Conservation (phyloP, 1,140 invertebrate genomes). For the Neodiprion pinetum region DNA sequence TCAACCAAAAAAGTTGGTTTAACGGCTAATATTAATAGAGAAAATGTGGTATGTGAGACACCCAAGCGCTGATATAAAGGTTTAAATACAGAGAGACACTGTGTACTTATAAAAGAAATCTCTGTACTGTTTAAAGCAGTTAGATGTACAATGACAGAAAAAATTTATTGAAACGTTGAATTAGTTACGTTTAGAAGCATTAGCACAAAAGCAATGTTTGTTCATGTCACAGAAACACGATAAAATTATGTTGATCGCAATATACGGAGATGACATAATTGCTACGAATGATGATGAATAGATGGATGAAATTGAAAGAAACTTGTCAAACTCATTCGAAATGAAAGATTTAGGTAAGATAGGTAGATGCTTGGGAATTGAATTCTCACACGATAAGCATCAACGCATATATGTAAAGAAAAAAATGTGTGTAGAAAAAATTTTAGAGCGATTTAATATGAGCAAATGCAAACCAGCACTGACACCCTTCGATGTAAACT, state of each 20-base stretch:
- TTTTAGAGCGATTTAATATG: constrained; percentile 25
- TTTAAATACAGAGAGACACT: not conserved
- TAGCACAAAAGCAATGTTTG: constrained; percentile 24
- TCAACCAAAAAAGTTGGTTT: not conserved
- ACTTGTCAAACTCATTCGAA: constrained; percentile 20
- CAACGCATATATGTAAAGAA: constrained; percentile 20
- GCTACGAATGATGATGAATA: constrained; percentile 12
- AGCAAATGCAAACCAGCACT: constrained; percentile 30
- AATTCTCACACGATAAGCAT: constrained; percentile 14
- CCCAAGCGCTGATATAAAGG: not conserved
- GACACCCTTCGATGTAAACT: constrained; percentile 35
- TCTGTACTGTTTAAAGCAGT: constrained; percentile 26
- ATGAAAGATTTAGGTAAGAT: constrained; percentile 26
- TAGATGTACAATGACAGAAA: constrained; percentile 21
- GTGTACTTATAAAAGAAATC: constrained; percentile 19
- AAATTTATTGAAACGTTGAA: constrained; percentile 11
- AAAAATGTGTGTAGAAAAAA: constrained; percentile 23
- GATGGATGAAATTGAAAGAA: constrained; percentile 19
- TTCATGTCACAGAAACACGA: constrained; percentile 24
- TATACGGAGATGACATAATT: constrained; percentile 30
- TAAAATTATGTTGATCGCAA: constrained; percentile 14
- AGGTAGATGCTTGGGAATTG: constrained; percentile 21
- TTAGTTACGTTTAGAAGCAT: constrained; percentile 20
- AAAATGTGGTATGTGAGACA: constrained; percentile 15
- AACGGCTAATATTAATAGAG: constrained; percentile 1